These are phyloP conservation scores for Aleiodes sp. DNA, from an alignment of 1,140 invertebrate species.

Conservation along the genomic window DNA sequence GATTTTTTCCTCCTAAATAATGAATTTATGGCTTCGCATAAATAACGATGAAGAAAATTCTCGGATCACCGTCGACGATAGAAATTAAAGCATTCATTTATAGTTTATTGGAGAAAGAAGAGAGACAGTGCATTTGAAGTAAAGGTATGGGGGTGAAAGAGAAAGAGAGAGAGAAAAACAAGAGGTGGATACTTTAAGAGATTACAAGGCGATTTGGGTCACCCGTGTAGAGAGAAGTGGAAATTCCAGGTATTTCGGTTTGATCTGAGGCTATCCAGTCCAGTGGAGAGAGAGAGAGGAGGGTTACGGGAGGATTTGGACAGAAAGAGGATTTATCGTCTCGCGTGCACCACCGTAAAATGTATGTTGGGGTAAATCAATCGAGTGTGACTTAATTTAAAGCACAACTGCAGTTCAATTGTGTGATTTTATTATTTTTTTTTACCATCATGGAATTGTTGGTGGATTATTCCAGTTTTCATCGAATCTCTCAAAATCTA, in stretches of 20 bases:
- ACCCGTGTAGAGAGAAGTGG: not conserved
- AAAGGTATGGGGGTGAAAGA: too few species aligned
- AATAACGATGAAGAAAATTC: too few species aligned
- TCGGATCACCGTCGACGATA: not conserved
- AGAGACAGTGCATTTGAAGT: too few species aligned
- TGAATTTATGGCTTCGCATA: too few species aligned
- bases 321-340: conserved; percentile 6
- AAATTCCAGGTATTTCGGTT: not conserved
- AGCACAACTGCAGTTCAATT: conserved; percentile 29
- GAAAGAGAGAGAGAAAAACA: too few species aligned
- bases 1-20: too few species aligned
- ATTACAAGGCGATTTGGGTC: not conserved
- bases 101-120: not conserved
- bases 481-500: too few species aligned
- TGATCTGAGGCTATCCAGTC: not conserved
- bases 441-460: too few species aligned
- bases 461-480: too few species aligned
- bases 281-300: not conserved
- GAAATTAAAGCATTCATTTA: not conserved
- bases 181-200: not conserved
- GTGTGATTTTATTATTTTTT: too few species aligned
- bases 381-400: conserved; percentile 25
- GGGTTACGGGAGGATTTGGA: not conserved
- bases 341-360: not conserved
- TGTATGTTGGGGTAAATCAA: conserved; percentile 21